Evolutionary conservation across 2,888 invertebrate genomes (phyloP).

Genomic region (Philaethria dido): DNA sequence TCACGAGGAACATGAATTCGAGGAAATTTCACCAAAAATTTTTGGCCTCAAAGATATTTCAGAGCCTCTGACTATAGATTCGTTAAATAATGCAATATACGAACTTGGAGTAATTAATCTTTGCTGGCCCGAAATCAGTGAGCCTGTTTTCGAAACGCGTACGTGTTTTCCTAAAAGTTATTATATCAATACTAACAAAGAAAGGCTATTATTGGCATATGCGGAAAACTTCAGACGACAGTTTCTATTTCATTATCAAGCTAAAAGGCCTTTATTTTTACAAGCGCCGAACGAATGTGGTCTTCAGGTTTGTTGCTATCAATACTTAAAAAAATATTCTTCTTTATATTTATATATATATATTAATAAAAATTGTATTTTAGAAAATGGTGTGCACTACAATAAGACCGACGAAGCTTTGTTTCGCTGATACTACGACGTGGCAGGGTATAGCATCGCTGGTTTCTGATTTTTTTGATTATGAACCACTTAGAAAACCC

Average conservation of each 20-base stretch:
- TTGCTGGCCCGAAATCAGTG: constrained; percentile 85
- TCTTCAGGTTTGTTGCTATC: constrained; percentile 83
- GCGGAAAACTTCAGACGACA: constrained; percentile 92
- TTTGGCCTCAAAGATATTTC: constrained; percentile 62
- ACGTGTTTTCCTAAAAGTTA: constrained; percentile 86
- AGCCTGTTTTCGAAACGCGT: constrained; percentile 83
- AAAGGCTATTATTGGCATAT: constrained; percentile 87
- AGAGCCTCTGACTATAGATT: constrained; percentile 75
- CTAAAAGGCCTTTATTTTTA: constrained; percentile 87
- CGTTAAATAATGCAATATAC: constrained; percentile 84
- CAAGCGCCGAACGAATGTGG: constrained; percentile 91
- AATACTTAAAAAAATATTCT: neutral
- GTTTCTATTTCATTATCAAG: constrained; percentile 82
- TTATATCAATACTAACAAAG: constrained; percentile 86
- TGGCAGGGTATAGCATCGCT: constrained; percentile 90
- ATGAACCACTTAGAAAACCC: constrained; percentile 87
- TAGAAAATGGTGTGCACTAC: constrained; percentile 96
- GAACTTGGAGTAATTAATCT: constrained; percentile 85
- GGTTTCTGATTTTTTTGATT: constrained; percentile 90
- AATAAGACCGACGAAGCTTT: constrained; percentile 90
- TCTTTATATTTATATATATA: constrained; percentile 21
- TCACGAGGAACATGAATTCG: constrained; percentile 58
- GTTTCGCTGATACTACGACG: constrained; percentile 87
- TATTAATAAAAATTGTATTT: constrained; percentile 45
- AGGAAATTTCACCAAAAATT: constrained; percentile 69